phyloP scores from a whole-genome alignment of 2,797 vertebrate genomes.

The Aldrovandia affinis region DNA sequence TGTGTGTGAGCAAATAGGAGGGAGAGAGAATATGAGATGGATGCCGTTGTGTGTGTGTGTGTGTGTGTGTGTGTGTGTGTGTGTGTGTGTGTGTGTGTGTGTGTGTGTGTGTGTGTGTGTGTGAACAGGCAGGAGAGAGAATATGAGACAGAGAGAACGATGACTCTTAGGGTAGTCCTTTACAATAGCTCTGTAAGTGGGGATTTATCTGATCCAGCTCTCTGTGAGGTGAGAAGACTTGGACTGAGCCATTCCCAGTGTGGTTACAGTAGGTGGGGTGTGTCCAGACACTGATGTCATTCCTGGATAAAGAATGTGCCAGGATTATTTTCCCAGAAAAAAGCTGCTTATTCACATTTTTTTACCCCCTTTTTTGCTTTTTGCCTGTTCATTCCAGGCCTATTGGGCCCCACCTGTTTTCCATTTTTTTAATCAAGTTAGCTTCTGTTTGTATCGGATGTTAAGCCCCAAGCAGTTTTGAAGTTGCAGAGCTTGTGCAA shows the following conservation, averaged over 20 bases:
- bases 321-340: background rate
- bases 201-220: background rate
- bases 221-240: constrained; percentile 5
- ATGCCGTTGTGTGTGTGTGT: constrained; percentile 35
- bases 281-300: constrained; percentile 19
- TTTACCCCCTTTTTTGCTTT: background rate
- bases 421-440: background rate
- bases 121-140: constrained; percentile 7
- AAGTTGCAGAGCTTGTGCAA: background rate
- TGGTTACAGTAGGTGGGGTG: constrained; percentile 10
- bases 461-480: background rate
- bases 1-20: background rate
- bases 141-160: background rate
- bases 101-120: constrained; percentile 26
- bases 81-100: background rate
- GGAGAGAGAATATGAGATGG: constrained; percentile 10
- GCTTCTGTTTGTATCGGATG: background rate
- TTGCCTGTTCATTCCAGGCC: background rate
- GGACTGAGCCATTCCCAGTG: background rate
- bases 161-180: background rate
- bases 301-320: background rate
- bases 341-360: background rate
- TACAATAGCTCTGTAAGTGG: background rate
- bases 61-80: constrained; percentile 31
- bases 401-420: background rate